Base-by-base conservation (phyloP, 2,888 invertebrate species). In the Eugnorisma glareosa region DNA sequence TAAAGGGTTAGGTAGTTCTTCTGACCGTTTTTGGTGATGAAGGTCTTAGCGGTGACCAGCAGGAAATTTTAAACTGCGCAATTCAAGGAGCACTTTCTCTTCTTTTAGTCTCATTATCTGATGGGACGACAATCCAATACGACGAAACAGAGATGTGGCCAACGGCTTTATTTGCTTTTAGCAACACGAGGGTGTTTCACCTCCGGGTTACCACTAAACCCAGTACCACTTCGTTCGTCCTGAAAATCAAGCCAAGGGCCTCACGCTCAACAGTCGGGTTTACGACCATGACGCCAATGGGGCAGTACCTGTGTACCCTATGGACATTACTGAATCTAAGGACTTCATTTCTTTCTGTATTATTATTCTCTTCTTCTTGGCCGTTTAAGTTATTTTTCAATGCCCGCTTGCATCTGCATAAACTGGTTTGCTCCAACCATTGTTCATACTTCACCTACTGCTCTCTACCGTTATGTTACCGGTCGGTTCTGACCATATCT, bases 401-500 rank as follows among this genome's bases (percentile, higher is more conserved):
- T 40, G 15, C 15, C 37, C 7, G 15, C 7, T n/a, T 15, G 6
- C 15, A 40, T 37, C 7, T 59, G 18, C 21, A 8, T 31, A 35
- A 28, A 61, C 61, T 61, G 61, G 35, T 8, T 31, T 59, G 8
- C 0, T 40, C 28, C 21, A n/a, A n/a, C 11, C 51, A 24, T 48
- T 4, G 28, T 73, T 7, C 28, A 2, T 0, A 86, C 28, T 79
- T 40, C 5, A 64, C 51, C 72, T 80, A 28, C 86, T 87, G 74
- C 10, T 1, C 1, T 0, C 0, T 6, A 8, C 0, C 43, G 76
- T 0, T 1, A 11, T 13, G 13, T 1, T 59, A 78, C 1, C 68
- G 63, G 67, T 64, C 28, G 13, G 54, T 28, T 80, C 72, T 73
- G 79, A 67, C 87, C 88, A 88, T 87, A 88, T 72, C 77, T 75